Conservation (phyloP, 1,140 invertebrate species). For the Drosophila pectinifera region DNA sequence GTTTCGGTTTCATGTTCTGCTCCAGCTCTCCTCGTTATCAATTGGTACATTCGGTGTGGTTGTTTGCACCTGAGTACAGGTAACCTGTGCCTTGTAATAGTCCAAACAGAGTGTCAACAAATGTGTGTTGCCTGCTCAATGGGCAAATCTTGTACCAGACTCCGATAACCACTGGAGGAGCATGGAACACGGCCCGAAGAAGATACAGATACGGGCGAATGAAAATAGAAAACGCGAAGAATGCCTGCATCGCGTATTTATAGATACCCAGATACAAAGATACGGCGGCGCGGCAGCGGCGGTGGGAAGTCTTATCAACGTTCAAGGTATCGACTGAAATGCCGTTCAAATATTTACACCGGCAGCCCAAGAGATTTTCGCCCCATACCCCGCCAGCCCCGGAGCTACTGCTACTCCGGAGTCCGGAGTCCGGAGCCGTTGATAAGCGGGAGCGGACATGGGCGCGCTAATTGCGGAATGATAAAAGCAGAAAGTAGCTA, state of each 20-base stretch:
- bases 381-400: constrained; percentile 34
- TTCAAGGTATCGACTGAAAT: constrained; percentile 73
- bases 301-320: constrained; percentile 42
- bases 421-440: constrained; percentile 23
- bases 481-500: constrained; percentile 68
- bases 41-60: constrained; percentile 61
- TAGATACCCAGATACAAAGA: constrained; percentile 49
- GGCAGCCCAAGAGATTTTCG: constrained; percentile 53
- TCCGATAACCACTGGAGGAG: constrained; percentile 56
- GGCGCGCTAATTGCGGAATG: constrained; percentile 77
- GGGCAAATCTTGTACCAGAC: constrained; percentile 73
- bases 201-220: constrained; percentile 24
- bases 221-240: constrained; percentile 37
- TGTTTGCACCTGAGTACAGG: constrained; percentile 26
- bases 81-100: constrained; percentile 62
- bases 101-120: constrained; percentile 69
- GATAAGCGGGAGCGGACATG: constrained; percentile 74
- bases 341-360: constrained; percentile 76
- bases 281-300: constrained; percentile 5
- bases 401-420: constrained; percentile 36
- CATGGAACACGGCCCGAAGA: constrained; percentile 33
- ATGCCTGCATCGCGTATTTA: constrained; percentile 59
- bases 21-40: constrained; percentile 53
- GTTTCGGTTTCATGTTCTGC: constrained; percentile 53
- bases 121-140: constrained; percentile 68